A percentile compares a stretch with the other conserved stretches of the same genome.
phyloP scores from a whole-genome alignment of 2,797 vertebrate genomes.

The Myotis daubentonii region DNA sequence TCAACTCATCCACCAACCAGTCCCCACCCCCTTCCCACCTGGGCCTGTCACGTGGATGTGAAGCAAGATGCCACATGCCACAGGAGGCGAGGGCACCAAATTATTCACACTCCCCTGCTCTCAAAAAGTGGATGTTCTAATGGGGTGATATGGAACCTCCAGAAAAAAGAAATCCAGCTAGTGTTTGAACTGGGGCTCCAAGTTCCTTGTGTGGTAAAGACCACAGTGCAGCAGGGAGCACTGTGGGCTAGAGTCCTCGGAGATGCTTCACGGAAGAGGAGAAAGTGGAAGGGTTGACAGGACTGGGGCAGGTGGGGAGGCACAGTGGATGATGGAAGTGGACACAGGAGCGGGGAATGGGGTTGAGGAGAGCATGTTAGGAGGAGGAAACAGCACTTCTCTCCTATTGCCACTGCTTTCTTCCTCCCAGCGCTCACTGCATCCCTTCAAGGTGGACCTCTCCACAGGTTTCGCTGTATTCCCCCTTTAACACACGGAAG shows the following conservation, averaged over 20 bases:
- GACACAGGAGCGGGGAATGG: neutral
- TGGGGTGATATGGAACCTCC: neutral
- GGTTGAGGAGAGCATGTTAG: neutral
- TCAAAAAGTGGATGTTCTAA: conserved; percentile 1
- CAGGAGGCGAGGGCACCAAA: neutral
- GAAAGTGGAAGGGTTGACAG: neutral
- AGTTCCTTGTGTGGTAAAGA: neutral
- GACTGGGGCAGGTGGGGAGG: too few relatives aligned
- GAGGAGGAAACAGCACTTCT: neutral
- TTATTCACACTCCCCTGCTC: neutral
- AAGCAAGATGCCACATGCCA: neutral
- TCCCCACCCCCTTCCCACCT: neutral
- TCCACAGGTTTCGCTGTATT: neutral
- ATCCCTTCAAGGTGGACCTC: neutral
- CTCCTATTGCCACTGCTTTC: neutral
- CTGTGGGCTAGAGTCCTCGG: neutral
- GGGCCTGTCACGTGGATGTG: neutral
- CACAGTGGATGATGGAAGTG: neutral
- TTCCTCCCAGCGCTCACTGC: neutral
- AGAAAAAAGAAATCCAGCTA: neutral
- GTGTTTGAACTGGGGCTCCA: neutral
- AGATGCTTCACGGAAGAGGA: neutral
- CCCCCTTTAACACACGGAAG: neutral
- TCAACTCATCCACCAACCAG: neutral
- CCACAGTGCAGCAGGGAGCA: neutral